A percentile compares a stretch with the other conserved stretches of the same genome.
Evolutionary conservation across 1,140 invertebrate genomes (phyloP).

Genomic region (Caenorhabditis remanei): DNA sequence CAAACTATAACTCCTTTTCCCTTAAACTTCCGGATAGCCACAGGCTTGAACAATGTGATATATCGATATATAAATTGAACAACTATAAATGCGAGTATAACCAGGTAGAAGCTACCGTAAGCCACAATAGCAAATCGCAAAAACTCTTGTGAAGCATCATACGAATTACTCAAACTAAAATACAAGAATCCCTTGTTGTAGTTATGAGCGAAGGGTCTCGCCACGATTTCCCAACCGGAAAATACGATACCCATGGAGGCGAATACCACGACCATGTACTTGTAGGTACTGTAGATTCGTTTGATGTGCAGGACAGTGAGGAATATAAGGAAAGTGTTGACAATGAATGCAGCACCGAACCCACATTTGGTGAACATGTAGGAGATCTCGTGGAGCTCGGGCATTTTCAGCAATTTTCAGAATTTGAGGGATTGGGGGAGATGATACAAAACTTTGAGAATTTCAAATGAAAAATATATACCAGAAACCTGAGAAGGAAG

Average conservation of each 20-base stretch:
- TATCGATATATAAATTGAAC: conserved; percentile 11
- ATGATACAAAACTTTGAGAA: no score
- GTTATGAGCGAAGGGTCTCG: background rate
- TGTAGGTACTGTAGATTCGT: background rate
- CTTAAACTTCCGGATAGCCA: background rate
- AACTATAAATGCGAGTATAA: background rate
- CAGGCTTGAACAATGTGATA: background rate
- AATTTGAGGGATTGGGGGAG: no score
- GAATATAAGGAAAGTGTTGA: background rate
- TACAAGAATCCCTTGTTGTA: background rate
- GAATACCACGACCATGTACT: background rate
- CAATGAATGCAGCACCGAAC: background rate
- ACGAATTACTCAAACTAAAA: background rate
- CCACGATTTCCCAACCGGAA: background rate
- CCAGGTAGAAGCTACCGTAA: background rate
- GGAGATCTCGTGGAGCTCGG: no score
- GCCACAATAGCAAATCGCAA: background rate
- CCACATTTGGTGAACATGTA: background rate
- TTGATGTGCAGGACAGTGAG: background rate
- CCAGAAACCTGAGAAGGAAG: no score
- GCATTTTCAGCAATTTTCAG: no score
- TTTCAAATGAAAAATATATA: no score
- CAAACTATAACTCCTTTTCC: background rate
- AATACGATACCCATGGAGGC: background rate
- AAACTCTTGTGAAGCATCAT: background rate